These are phyloP conservation scores for Leucoptera coffeella DNA, from an alignment of 2,888 invertebrate genomes.

Conservation along the genomic window DNA sequence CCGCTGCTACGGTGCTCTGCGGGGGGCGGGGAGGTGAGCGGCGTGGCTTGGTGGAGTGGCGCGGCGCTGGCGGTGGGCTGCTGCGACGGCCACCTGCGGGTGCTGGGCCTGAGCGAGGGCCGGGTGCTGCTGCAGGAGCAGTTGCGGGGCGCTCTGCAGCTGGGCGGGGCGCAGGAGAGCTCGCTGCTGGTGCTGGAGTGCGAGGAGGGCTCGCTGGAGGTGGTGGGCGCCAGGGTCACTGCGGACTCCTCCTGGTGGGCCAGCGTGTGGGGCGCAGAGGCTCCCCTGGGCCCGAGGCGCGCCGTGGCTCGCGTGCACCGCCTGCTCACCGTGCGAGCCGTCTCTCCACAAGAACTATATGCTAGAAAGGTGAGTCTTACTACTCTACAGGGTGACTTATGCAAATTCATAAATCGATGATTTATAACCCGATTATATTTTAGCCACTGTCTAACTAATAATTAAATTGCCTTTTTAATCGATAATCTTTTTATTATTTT, in stretches of 20 bases:
- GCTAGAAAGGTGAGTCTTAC: conserved; percentile 52
- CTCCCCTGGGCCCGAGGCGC: background rate
- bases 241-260: too few relatives aligned
- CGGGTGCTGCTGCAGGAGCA: too few relatives aligned
- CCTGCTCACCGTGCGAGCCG: conserved; percentile 64
- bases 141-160: too few relatives aligned
- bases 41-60: background rate
- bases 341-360: conserved; percentile 73
- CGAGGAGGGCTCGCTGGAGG: conserved; percentile 47
- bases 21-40: conserved; percentile 55
- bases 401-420: too few relatives aligned
- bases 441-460: too few relatives aligned
- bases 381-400: too few relatives aligned
- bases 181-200: conserved; percentile 68
- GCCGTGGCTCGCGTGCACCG: conserved; percentile 41
- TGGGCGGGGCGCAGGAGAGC: conserved; percentile 31
- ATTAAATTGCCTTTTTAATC: too few relatives aligned
- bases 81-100: background rate
- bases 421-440: too few relatives aligned
- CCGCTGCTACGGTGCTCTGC: conserved; percentile 49
- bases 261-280: too few relatives aligned
- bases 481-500: too few relatives aligned
- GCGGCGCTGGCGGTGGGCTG: too few relatives aligned
- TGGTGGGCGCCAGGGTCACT: conserved; percentile 26
- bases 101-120: background rate